Evolutionary conservation across 1,140 invertebrate species (phyloP).

Genomic region (Lutraria rhynchaena): DNA sequence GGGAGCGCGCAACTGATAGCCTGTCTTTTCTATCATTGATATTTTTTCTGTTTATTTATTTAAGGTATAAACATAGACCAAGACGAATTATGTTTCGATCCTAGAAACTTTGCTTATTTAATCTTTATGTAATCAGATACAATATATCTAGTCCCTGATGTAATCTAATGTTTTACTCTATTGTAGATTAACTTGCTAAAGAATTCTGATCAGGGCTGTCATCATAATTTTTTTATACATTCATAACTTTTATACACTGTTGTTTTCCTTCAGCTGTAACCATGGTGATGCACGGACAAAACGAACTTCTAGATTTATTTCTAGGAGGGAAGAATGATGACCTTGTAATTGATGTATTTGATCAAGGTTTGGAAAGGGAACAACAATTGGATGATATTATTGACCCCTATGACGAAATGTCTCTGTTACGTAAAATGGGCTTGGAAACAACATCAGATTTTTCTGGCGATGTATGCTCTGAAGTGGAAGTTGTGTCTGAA

Average conservation of each 20-base stretch:
- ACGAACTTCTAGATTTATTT: slow-evolving; percentile 54
- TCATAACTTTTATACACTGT: too few species aligned
- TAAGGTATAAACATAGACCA: too few species aligned
- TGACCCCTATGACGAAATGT: neutral
- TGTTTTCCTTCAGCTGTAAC: slow-evolving; percentile 40
- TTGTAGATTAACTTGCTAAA: too few species aligned
- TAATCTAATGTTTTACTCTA: too few species aligned
- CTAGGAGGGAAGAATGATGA: slow-evolving; percentile 42
- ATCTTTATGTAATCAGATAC: too few species aligned
- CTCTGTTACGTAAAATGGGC: neutral
- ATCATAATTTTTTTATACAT: neutral
- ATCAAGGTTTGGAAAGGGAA: neutral
- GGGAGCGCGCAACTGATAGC: too few species aligned
- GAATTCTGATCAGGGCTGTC: neutral
- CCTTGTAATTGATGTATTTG: slow-evolving; percentile 18
- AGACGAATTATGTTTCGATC: too few species aligned
- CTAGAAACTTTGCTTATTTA: too few species aligned
- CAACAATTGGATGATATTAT: slow-evolving; percentile 1
- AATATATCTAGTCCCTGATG: too few species aligned
- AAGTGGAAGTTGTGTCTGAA: slow-evolving; percentile 6
- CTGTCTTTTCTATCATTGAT: too few species aligned
- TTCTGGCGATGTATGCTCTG: neutral
- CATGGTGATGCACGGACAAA: slow-evolving; percentile 61
- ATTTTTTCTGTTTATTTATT: too few species aligned
- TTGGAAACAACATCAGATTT: neutral